A percentile compares a stretch with the other conserved stretches of the same genome.
phyloP scores from a whole-genome alignment of 2,888 invertebrate species.

The Stramonita haemastoma region DNA sequence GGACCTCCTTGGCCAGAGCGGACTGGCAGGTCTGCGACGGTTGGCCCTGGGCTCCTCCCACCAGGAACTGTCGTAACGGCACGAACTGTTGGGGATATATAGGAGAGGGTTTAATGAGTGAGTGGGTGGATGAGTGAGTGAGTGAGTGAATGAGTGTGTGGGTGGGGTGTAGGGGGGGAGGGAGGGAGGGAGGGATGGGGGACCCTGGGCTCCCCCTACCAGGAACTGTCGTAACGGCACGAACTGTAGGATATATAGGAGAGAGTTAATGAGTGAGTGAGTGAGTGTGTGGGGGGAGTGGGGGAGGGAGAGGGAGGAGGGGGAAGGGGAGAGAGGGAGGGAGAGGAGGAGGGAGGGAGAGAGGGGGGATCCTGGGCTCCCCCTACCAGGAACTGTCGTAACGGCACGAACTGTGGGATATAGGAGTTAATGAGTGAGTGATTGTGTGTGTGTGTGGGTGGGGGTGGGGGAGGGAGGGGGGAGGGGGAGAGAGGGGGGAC shows the following conservation, averaged over 20 bases:
- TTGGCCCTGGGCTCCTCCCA: slow-evolving; percentile 69
- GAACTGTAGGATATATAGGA: slow-evolving; percentile 76
- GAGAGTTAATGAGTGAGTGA: not conserved
- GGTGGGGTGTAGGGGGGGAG: not conserved
- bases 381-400: slow-evolving; percentile 74
- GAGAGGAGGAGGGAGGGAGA: not conserved
- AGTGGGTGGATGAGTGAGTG: not conserved
- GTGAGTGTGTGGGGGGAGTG: not conserved
- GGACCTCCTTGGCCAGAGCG: slow-evolving; percentile 80
- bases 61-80: slow-evolving; percentile 78
- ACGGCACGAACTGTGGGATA: slow-evolving; percentile 81
- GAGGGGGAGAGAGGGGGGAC: slow-evolving; percentile 75
- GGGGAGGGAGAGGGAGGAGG: not conserved
- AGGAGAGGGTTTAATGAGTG: not conserved
- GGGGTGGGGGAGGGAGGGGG: no score
- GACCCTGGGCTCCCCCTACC: slow-evolving; percentile 68
- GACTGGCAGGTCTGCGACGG: slow-evolving; percentile 76
- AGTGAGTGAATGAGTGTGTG: not conserved
- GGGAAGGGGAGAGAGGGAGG: not conserved
- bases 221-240: slow-evolving; percentile 79
- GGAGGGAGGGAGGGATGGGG: slow-evolving; percentile 55
- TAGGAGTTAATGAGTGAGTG: not conserved
- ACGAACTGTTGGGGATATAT: slow-evolving; percentile 81
- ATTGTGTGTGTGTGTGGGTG: not conserved
- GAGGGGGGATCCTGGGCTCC: slow-evolving; percentile 71